phyloP scores from a whole-genome alignment of 1,140 invertebrate genomes.

The Cherax destructor region DNA sequence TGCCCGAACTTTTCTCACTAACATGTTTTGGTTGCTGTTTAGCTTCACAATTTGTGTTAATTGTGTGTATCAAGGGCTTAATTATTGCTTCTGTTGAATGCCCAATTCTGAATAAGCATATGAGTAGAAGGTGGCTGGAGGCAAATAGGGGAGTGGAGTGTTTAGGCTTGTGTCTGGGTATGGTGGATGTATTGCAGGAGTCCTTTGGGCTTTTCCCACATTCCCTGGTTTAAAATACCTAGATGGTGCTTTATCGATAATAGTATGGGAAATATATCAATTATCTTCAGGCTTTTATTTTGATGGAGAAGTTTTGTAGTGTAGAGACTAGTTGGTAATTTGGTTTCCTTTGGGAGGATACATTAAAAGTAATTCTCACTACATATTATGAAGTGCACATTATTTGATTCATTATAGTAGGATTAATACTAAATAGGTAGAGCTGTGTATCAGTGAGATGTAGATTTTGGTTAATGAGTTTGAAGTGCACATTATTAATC shows the following conservation, averaged over 20 bases:
- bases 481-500: not conserved
- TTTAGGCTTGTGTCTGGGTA: conserved; percentile 38
- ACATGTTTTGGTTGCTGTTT: conserved; percentile 69
- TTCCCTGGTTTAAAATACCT: conserved; percentile 6
- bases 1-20: conserved; percentile 60
- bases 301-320: not conserved
- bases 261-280: not conserved
- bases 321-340: not conserved
- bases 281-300: not conserved
- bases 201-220: not conserved
- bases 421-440: not conserved
- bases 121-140: conserved; percentile 70
- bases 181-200: conserved; percentile 22
- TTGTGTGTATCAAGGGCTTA: conserved; percentile 57
- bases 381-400: not conserved
- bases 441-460: not conserved
- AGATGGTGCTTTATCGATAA: not conserved
- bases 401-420: not conserved
- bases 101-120: conserved; percentile 63
- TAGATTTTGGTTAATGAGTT: not conserved
- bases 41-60: conserved; percentile 54
- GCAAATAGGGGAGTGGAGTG: conserved; percentile 65
- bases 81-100: conserved; percentile 61
- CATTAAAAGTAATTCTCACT: not conserved
- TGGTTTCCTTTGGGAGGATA: not conserved